Evolutionary conservation across 2,888 invertebrate species (phyloP).

Genomic region (Piscicola geometra): DNA sequence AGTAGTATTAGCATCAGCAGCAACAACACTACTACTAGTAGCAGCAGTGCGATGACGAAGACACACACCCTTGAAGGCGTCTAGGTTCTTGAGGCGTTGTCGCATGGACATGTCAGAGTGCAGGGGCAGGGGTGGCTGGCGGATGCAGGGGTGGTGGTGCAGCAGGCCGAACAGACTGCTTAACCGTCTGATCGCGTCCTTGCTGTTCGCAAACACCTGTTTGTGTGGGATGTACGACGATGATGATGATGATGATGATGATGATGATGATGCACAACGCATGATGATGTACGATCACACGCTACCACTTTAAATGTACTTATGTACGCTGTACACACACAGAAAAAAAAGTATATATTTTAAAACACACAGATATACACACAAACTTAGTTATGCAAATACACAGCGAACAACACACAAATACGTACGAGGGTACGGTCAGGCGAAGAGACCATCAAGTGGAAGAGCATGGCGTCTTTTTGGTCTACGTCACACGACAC

Average conservation of each 20-base stretch:
- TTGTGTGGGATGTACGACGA: too few species aligned
- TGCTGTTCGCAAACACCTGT: conserved; percentile 70
- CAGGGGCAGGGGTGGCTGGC: conserved; percentile 60
- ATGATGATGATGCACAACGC: too few species aligned
- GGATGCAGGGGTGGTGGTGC: conserved; percentile 58
- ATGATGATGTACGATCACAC: too few species aligned
- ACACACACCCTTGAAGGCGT: conserved; percentile 63
- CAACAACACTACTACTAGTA: not conserved
- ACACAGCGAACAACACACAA: too few species aligned
- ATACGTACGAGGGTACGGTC: not conserved
- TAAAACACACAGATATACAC: too few species aligned
- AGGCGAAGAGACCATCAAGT: conserved; percentile 2
- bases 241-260: too few species aligned
- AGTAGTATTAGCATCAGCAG: too few species aligned
- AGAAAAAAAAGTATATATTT: too few species aligned
- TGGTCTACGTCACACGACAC: not conserved
- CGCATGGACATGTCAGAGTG: conserved; percentile 79
- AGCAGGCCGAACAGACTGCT: conserved; percentile 58
- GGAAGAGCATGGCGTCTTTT: conserved; percentile 8
- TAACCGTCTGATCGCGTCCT: conserved; percentile 80
- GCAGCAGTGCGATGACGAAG: not conserved
- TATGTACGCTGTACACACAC: not conserved
- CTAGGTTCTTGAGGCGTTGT: conserved; percentile 86
- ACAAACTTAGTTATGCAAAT: too few species aligned
- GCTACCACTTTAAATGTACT: not conserved